phyloP scores from a whole-genome alignment of 2,113 vertebrate genomes.

The Colinus virginianus region DNA sequence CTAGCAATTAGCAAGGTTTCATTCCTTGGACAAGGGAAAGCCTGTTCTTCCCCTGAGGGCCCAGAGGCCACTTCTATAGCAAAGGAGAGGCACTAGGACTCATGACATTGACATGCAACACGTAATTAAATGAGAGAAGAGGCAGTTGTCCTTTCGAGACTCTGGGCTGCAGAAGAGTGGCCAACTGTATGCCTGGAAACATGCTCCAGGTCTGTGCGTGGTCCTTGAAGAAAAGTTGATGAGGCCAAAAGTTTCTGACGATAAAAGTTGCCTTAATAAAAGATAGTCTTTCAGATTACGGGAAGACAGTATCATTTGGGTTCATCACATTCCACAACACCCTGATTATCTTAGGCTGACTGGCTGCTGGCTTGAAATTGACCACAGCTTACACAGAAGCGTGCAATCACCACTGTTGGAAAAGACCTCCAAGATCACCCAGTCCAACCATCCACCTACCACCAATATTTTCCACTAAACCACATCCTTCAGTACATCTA shows the following conservation, averaged over 20 bases:
- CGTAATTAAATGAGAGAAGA: not conserved
- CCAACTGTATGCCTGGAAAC: not conserved
- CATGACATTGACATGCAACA: too few relatives aligned
- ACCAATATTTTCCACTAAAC: too few relatives aligned
- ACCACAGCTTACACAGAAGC: not conserved
- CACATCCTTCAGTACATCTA: too few relatives aligned
- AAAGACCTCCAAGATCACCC: too few relatives aligned
- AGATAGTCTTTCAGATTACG: not conserved
- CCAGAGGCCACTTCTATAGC: not conserved
- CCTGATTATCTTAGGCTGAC: not conserved
- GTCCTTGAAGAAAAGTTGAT: not conserved
- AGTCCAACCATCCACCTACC: too few relatives aligned
- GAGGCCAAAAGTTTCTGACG: not conserved
- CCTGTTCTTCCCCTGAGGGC: not conserved
- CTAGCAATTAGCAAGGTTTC: not conserved
- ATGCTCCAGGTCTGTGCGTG: not conserved
- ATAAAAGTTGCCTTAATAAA: not conserved
- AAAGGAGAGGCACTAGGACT: not conserved
- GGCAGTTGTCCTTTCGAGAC: not conserved
- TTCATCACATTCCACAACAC: not conserved
- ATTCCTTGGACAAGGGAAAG: not conserved
- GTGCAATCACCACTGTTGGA: too few relatives aligned
- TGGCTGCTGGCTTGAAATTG: not conserved
- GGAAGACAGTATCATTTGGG: not conserved
- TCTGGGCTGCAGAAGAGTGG: not conserved